Evolutionary conservation across 2,113 vertebrate species (phyloP).

Genomic region (Psilopogon haemacephalus): DNA sequence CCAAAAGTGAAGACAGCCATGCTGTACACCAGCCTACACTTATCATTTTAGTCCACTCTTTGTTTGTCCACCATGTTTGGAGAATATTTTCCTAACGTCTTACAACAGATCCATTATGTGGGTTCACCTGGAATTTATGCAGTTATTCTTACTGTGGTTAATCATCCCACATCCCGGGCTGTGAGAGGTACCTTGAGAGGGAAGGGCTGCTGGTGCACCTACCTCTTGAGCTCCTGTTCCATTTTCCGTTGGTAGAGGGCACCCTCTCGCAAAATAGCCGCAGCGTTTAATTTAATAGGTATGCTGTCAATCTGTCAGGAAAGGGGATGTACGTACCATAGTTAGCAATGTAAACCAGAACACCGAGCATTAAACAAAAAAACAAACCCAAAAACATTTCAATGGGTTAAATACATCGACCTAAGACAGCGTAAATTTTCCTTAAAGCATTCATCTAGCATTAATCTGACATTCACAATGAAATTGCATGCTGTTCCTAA

Average conservation of each 20-base stretch:
- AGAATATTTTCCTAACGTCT: neutral
- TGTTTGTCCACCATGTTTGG: neutral
- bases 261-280: slow-evolving; percentile 85
- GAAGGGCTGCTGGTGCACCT: slow-evolving; percentile 61
- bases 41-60: neutral
- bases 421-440: slow-evolving; percentile 44
- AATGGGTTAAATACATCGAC: slow-evolving; percentile 57
- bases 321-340: neutral
- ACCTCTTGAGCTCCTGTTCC: slow-evolving; percentile 87
- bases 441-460: slow-evolving; percentile 42
- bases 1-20: neutral
- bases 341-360: slow-evolving; percentile 49
- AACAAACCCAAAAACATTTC: slow-evolving; percentile 44
- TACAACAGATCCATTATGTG: neutral
- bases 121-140: neutral
- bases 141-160: neutral
- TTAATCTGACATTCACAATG: slow-evolving; percentile 59
- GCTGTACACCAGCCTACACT: neutral
- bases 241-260: slow-evolving; percentile 80
- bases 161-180: neutral
- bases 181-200: neutral
- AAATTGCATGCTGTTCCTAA: slow-evolving; percentile 59
- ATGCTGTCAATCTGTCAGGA: slow-evolving; percentile 73
- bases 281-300: slow-evolving; percentile 86
- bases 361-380: neutral